Base-by-base conservation (phyloP, 2,113 vertebrate species). In the Pyrgilauda ruficollis region DNA sequence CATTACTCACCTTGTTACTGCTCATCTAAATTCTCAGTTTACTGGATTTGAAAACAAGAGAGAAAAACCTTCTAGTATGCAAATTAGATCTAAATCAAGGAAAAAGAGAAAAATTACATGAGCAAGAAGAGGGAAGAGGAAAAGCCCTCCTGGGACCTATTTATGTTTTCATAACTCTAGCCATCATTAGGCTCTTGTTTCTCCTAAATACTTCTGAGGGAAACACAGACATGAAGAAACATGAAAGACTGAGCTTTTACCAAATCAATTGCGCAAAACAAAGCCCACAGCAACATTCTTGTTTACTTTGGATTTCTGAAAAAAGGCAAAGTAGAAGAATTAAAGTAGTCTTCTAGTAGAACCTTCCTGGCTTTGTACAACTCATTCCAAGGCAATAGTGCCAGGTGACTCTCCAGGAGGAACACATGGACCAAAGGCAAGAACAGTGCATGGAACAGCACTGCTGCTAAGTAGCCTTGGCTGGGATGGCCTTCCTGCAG, bases 51-150 rank as follows among this genome's bases (percentile, higher is more conserved):
- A 89, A 94, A 89, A 72, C 31, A 14, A 70, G 35, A 67, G 35
- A 64, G 35, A 68, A 80, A 86, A 77, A 62, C 37, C 11, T 49
- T 77, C 26, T 41, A 30, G 39, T 61, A 61, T 56, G 56, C 20
- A 92, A 82, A 89, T 59, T 28, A 84, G 44, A 67, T 28, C 22
- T 75, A 92, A 89, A 87, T 61, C 21, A 74, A 64, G 44, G 47
- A 18, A 67, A 75, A 91, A 75, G 30, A 89, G 64, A 94, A 92
- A 90, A 33, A 10, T 70, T 30, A 35, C 55, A 35, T 26, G 18
- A 14, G 35, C 63, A 59, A 70, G n/a, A 80, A 27, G 20, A 76
- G 14, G 16, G n/a, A 26, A 50, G 23, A 10, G 1, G 26, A 85
- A 85, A 87, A 73, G 26, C 18, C 20, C 53, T 76, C 43, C n/a